phyloP scores from a whole-genome alignment of 2,888 invertebrate species.

The Micoletzkya japonica region DNA sequence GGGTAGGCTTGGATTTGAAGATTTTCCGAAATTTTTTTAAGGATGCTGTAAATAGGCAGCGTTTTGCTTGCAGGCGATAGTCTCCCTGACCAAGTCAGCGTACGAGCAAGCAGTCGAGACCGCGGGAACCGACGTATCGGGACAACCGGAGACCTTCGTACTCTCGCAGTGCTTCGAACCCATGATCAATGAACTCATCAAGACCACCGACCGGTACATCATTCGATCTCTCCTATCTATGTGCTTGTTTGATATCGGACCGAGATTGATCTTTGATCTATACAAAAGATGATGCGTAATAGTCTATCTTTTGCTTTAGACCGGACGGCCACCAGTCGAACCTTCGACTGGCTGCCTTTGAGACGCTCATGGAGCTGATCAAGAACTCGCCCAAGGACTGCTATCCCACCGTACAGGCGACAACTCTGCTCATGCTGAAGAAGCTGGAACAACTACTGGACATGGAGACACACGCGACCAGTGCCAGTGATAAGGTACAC shows the following conservation, averaged over 20 bases:
- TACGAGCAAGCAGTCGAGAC: slow-evolving; percentile 79
- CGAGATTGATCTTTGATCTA: background rate
- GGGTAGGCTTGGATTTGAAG: slow-evolving; percentile 72
- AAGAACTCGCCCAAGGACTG: slow-evolving; percentile 91
- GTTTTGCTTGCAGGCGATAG: slow-evolving; percentile 74
- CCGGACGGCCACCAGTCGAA: slow-evolving; percentile 85
- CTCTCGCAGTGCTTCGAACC: slow-evolving; percentile 90
- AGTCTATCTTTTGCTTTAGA: slow-evolving; percentile 65
- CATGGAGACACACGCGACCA: slow-evolving; percentile 78
- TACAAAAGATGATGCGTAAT: background rate
- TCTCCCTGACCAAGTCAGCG: slow-evolving; percentile 92
- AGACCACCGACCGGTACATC: slow-evolving; percentile 80
- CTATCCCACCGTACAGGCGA: slow-evolving; percentile 90
- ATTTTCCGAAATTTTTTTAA: background rate
- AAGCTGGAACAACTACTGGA: slow-evolving; percentile 88
- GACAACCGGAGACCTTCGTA: slow-evolving; percentile 82
- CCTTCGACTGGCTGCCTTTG: slow-evolving; percentile 92
- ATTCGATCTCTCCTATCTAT: background rate
- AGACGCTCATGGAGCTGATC: slow-evolving; percentile 98
- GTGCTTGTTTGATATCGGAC: background rate
- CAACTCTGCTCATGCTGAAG: slow-evolving; percentile 92
- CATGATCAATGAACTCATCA: slow-evolving; percentile 85
- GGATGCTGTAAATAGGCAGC: background rate
- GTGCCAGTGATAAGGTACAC: slow-evolving; percentile 75
- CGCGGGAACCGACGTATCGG: slow-evolving; percentile 67